Evolutionary conservation across 2,797 vertebrate genomes (phyloP).

Genomic region (Coluber constrictor): DNA sequence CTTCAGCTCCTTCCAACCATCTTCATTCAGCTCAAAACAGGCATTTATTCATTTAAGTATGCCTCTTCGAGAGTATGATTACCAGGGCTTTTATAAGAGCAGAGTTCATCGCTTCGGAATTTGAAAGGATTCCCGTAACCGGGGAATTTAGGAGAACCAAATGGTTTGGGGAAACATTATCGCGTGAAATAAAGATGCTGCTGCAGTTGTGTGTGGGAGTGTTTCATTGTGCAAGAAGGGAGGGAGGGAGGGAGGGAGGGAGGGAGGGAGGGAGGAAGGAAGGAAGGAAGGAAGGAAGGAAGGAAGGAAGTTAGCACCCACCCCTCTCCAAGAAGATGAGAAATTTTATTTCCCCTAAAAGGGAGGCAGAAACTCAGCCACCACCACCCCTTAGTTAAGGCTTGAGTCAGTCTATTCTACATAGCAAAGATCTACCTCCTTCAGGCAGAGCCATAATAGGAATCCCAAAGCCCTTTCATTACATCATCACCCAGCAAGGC

Average conservation of each 20-base stretch:
- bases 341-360: too few relatives aligned
- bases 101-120: conserved; percentile 30
- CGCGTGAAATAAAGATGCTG: background rate
- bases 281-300: background rate
- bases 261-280: background rate
- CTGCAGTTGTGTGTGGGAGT: background rate
- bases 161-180: conserved; percentile 18
- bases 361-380: too few relatives aligned
- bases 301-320: too few relatives aligned
- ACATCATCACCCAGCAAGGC: too few relatives aligned
- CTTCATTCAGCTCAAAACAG: conserved; percentile 47
- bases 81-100: conserved; percentile 31
- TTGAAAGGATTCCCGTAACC: conserved; percentile 41
- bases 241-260: too few relatives aligned
- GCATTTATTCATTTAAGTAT: conserved; percentile 34
- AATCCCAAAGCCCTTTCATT: too few relatives aligned
- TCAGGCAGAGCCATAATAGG: too few relatives aligned
- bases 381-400: too few relatives aligned
- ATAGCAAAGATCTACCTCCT: too few relatives aligned
- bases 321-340: too few relatives aligned
- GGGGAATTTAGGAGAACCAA: conserved; percentile 21
- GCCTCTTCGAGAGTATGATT: conserved; percentile 45
- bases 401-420: too few relatives aligned
- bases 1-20: conserved; percentile 4
- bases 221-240: background rate